Evolutionary conservation across 2,113 vertebrate genomes (phyloP).

Genomic region (Carlito syrichta): DNA sequence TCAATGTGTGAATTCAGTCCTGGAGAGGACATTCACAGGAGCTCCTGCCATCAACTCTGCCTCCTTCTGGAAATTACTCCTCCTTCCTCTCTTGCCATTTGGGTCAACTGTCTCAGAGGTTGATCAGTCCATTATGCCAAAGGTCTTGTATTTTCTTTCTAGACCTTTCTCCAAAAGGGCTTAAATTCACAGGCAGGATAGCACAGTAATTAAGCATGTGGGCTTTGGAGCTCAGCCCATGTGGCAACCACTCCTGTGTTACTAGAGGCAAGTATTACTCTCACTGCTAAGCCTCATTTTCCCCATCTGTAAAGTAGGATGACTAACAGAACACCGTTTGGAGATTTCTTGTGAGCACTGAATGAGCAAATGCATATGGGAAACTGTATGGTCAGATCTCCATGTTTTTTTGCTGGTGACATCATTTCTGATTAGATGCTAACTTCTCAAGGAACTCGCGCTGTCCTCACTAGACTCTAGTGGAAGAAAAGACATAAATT

Average conservation of each 20-base stretch:
- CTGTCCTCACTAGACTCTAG: neutral
- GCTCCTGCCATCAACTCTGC: neutral
- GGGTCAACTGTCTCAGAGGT: neutral
- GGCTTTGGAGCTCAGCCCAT: neutral
- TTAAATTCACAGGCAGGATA: neutral
- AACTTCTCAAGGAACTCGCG: neutral
- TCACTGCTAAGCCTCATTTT: neutral
- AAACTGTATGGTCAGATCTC: neutral
- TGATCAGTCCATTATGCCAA: neutral
- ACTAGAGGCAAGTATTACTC: neutral
- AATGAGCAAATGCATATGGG: neutral
- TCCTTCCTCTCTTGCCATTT: neutral
- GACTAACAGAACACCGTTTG: neutral
- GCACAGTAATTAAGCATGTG: neutral
- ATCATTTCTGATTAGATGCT: neutral
- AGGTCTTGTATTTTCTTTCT: neutral
- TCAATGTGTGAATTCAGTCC: neutral
- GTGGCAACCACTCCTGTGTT: neutral
- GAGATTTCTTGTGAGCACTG: neutral
- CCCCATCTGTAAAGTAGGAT: neutral
- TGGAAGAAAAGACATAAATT: neutral
- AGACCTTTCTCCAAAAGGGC: neutral
- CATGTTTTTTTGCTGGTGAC: neutral
- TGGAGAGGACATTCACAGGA: accelerated
- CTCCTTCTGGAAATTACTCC: neutral